These are phyloP conservation scores for Sorex maritimensis DNA, from an alignment of 2,797 vertebrate species.

Conservation along the genomic window DNA sequence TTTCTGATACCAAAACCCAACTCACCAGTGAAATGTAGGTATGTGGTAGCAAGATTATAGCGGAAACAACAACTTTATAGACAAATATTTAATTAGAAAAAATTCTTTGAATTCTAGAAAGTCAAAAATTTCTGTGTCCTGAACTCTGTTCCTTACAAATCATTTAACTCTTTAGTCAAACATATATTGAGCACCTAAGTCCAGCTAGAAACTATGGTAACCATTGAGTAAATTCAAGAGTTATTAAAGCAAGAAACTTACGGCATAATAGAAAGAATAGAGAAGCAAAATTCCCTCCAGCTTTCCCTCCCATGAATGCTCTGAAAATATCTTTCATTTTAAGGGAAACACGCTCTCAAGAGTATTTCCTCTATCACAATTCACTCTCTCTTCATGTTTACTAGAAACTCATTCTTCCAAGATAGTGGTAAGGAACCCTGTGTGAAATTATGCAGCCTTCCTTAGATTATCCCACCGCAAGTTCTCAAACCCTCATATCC, in stretches of 20 bases:
- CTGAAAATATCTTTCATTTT: background rate
- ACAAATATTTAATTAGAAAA: conserved; percentile 33
- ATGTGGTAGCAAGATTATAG: background rate
- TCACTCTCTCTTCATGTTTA: background rate
- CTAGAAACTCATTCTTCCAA: background rate
- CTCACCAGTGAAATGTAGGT: background rate
- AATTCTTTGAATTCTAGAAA: conserved; percentile 13
- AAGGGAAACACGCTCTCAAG: background rate
- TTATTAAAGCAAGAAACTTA: conserved; percentile 42
- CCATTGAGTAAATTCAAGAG: background rate
- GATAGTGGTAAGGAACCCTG: background rate
- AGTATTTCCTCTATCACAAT: background rate
- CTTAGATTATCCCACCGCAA: background rate
- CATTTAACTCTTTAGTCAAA: conserved; percentile 10
- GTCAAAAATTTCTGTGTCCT: background rate
- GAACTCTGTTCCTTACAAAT: conserved; percentile 12
- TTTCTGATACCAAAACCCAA: conserved; percentile 22
- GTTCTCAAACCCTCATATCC: conserved; percentile 29
- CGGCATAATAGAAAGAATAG: background rate
- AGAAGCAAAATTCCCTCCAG: background rate
- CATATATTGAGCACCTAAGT: background rate
- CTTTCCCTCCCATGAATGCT: background rate
- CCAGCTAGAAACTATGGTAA: conserved; percentile 15
- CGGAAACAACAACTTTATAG: background rate
- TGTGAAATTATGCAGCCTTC: background rate